phyloP scores from a whole-genome alignment of 2,888 invertebrate genomes.

The Ischnura elegans region DNA sequence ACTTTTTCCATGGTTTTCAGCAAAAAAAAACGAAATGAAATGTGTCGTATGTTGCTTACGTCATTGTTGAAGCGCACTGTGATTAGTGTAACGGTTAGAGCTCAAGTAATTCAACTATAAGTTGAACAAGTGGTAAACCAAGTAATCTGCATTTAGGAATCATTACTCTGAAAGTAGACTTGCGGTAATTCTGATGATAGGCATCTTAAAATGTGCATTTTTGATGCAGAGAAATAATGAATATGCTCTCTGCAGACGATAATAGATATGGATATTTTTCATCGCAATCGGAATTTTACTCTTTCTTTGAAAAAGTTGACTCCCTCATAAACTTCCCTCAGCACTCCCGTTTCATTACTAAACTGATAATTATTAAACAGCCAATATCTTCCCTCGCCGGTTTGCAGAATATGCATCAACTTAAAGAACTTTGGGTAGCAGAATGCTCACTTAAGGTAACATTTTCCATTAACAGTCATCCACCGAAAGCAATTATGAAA shows the following conservation, averaged over 20 bases:
- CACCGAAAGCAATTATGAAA: background rate
- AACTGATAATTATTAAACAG: conserved; percentile 19
- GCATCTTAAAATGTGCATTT: background rate
- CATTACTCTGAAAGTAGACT: no score
- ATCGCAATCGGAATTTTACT: background rate
- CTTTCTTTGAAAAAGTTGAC: background rate
- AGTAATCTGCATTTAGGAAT: no score
- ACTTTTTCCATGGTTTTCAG: no score
- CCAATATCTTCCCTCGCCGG: background rate
- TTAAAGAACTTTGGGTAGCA: conserved; percentile 23
- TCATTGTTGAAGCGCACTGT: background rate
- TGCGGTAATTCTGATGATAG: background rate
- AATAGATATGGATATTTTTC: background rate
- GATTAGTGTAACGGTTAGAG: background rate
- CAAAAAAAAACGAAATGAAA: no score
- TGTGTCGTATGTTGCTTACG: no score
- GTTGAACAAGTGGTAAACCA: no score
- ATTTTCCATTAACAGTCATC: background rate
- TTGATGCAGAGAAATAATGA: background rate
- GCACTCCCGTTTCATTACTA: background rate
- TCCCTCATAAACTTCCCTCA: background rate
- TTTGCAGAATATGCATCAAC: background rate
- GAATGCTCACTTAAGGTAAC: conserved; percentile 48
- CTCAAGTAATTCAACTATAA: no score
- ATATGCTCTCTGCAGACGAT: background rate